phyloP scores from a whole-genome alignment of 2,888 invertebrate species.

The Ischnura elegans region DNA sequence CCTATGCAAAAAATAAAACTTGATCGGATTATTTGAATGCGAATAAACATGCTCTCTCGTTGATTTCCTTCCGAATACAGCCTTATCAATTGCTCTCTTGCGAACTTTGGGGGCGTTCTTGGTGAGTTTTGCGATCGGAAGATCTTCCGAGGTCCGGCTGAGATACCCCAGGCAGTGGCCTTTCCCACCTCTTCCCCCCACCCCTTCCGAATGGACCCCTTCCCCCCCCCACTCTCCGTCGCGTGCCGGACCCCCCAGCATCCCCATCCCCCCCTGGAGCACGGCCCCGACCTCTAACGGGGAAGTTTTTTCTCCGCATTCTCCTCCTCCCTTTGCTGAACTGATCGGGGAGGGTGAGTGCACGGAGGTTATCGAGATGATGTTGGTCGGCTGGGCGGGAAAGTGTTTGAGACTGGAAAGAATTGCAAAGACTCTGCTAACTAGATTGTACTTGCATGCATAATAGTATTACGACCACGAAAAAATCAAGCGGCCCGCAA shows the following conservation, averaged over 20 bases:
- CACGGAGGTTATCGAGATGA: no score
- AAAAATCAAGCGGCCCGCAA: no score
- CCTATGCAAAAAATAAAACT: no score
- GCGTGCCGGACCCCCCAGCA: neutral
- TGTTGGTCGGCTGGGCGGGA: no score
- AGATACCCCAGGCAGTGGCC: neutral
- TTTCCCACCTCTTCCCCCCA: neutral
- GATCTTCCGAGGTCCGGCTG: neutral
- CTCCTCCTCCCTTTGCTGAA: neutral
- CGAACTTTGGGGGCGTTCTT: no score
- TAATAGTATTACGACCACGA: no score
- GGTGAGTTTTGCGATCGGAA: neutral
- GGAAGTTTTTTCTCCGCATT: conserved; percentile 13
- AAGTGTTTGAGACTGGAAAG: neutral
- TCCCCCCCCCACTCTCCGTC: neutral
- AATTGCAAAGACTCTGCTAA: neutral
- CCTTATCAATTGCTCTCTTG: no score
- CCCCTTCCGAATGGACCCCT: neutral
- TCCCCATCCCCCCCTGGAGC: neutral
- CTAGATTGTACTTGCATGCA: no score
- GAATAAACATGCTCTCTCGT: no score
- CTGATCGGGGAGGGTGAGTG: neutral
- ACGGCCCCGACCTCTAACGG: conserved; percentile 29
- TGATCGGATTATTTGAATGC: no score
- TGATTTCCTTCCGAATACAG: no score